These are phyloP conservation scores for Ochotona curzoniae DNA, from an alignment of 2,113 vertebrate species.

Conservation along the genomic window DNA sequence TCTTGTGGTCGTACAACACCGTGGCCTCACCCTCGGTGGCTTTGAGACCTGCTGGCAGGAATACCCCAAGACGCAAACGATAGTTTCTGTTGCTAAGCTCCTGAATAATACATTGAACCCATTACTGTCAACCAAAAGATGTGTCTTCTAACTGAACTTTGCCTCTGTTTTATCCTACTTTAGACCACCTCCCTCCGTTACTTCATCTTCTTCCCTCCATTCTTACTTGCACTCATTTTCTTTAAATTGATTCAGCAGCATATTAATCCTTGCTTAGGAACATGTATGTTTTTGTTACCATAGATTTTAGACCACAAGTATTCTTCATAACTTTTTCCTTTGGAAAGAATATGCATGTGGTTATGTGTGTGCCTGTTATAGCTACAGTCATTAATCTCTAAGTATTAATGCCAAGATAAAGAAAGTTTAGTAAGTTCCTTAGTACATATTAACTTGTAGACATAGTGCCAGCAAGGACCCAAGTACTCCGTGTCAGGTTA, in stretches of 20 bases:
- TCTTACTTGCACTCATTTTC: not conserved
- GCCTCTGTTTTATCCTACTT: not conserved
- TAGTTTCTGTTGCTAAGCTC: not conserved
- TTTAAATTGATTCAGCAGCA: not conserved
- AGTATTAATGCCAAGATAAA: constrained; percentile 42
- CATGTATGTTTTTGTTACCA: not conserved
- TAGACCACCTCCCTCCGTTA: not conserved
- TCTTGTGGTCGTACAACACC: no score
- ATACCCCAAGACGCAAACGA: not conserved
- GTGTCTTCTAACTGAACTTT: not conserved
- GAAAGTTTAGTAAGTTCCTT: not conserved
- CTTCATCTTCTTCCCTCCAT: not conserved
- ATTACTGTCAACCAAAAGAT: not conserved
- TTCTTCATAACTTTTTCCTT: constrained; percentile 5
- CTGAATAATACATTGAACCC: not conserved
- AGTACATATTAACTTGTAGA: not conserved
- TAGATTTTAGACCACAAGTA: not conserved
- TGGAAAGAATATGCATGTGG: not conserved
- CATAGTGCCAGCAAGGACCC: not conserved
- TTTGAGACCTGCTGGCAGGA: no score
- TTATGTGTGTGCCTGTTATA: not conserved
- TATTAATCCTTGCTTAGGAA: not conserved
- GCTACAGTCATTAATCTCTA: not conserved
- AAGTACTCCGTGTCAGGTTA: not conserved
- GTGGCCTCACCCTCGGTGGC: no score